phyloP scores from a whole-genome alignment of 2,113 vertebrate species.

The Elephantulus edwardii region DNA sequence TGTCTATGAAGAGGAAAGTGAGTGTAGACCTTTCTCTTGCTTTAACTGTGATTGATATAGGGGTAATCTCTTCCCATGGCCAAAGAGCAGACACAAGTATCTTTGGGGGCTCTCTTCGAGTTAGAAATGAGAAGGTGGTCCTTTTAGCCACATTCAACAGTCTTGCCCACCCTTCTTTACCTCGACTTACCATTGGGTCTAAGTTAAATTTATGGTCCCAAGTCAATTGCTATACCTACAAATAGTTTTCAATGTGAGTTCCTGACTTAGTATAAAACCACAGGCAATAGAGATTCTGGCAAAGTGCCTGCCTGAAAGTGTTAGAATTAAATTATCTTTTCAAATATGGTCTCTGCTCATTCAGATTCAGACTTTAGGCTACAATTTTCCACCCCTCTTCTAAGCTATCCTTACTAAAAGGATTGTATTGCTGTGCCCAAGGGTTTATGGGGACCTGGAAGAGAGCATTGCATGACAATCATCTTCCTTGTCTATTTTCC shows the following conservation, averaged over 20 bases:
- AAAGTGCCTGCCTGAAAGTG: neutral
- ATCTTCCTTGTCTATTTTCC: neutral
- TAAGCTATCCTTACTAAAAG: neutral
- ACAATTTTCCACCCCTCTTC: neutral
- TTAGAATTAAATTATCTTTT: neutral
- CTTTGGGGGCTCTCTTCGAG: neutral
- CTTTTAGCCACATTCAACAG: neutral
- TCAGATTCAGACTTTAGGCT: neutral
- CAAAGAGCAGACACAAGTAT: neutral
- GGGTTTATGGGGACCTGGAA: neutral
- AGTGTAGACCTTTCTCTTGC: neutral
- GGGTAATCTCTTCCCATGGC: neutral
- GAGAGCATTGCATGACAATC: neutral
- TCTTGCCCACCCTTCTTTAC: neutral
- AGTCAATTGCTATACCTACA: no score
- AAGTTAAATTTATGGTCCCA: neutral
- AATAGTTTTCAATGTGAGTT: no score
- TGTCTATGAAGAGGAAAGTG: neutral
- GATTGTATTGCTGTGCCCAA: neutral
- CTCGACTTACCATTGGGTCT: neutral
- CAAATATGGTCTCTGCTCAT: neutral
- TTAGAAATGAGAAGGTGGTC: neutral
- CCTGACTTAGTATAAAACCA: neutral
- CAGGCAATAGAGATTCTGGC: neutral
- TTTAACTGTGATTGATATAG: neutral